Percentiles rank a stretch among this genome's conserved stretches.
Evolutionary conservation across 2,888 invertebrate species (phyloP).

Genomic region (Heliothis peltigera): DNA sequence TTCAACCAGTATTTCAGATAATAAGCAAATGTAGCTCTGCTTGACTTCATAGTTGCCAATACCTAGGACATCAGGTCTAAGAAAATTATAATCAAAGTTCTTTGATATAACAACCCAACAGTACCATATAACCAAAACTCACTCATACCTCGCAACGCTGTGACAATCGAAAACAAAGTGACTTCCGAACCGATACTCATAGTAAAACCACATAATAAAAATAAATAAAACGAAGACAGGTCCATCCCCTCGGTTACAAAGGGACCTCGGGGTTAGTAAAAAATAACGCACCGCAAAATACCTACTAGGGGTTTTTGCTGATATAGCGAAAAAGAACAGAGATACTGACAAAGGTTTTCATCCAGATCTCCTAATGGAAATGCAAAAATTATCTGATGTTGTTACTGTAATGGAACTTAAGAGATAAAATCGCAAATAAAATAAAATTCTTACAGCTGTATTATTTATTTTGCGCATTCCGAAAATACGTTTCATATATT

Average conservation of each 20-base stretch:
- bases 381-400: slow-evolving; percentile 14
- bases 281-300: slow-evolving; percentile 46
- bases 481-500: not conserved
- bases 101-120: not conserved
- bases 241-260: slow-evolving; percentile 52
- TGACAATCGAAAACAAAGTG: not conserved
- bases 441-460: not conserved
- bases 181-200: slow-evolving; percentile 13
- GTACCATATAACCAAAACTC: not conserved
- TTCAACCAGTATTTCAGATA: too few relatives aligned
- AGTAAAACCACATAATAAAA: slow-evolving; percentile 53
- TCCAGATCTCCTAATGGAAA: slow-evolving; percentile 31
- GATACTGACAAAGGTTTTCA: slow-evolving; percentile 34
- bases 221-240: slow-evolving; percentile 63
- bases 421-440: slow-evolving; percentile 12
- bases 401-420: slow-evolving; percentile 11
- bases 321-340: slow-evolving; percentile 39
- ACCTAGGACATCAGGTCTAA: too few relatives aligned
- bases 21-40: too few relatives aligned
- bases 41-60: too few relatives aligned
- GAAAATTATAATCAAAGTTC: too few relatives aligned
- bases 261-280: slow-evolving; percentile 39
- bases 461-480: not conserved
- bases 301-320: slow-evolving; percentile 12
- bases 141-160: not conserved